phyloP scores from a whole-genome alignment of 2,797 vertebrate species.

The Sciurus carolinensis region DNA sequence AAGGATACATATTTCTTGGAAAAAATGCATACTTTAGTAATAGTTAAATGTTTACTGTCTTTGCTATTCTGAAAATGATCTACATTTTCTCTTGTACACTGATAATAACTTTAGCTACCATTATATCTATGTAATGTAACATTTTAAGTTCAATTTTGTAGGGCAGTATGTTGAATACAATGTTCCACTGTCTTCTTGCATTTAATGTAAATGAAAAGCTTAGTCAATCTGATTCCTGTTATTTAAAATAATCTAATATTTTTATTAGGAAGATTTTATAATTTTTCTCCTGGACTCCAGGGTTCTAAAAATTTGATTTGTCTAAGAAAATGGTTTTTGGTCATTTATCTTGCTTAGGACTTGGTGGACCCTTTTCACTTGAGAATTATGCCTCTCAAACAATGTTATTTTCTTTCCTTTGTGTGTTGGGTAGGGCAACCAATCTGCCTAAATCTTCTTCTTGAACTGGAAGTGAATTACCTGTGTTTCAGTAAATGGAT shows the following conservation, averaged over 20 bases:
- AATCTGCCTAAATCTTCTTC: neutral
- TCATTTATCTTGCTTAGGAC: neutral
- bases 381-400: neutral
- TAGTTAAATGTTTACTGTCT: neutral
- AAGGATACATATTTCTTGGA: neutral
- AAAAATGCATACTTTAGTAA: neutral
- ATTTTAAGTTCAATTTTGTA: neutral
- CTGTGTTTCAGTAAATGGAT: neutral
- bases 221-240: neutral
- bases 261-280: neutral
- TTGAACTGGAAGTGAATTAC: neutral
- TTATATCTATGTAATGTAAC: neutral
- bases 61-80: neutral
- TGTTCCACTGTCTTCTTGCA: neutral
- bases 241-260: conserved; percentile 22
- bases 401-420: neutral
- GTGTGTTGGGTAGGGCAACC: neutral
- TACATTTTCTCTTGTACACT: neutral
- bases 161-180: neutral
- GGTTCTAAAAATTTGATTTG: neutral
- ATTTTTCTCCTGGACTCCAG: neutral
- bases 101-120: neutral
- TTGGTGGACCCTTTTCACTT: neutral
- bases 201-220: neutral
- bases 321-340: neutral